A percentile compares a stretch with the other conserved stretches of the same genome.
These are phyloP conservation scores for Caenorhabditis sp. DNA, from an alignment of 2,888 invertebrate species.

Conservation along the genomic window DNA sequence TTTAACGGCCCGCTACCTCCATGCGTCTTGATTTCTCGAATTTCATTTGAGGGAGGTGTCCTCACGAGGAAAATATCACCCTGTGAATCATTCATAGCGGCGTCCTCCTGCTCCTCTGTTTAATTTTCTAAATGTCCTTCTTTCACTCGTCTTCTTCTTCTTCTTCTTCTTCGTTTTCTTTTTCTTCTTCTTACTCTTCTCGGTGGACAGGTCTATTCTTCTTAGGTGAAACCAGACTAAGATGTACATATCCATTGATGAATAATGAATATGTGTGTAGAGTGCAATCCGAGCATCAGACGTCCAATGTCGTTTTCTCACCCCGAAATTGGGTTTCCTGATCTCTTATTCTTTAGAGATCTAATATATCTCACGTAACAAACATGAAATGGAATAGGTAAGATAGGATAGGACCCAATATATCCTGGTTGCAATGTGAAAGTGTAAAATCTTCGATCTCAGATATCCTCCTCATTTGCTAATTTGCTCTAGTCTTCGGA, in stretches of 20 bases:
- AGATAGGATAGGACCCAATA: no score
- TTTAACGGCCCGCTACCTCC: slow-evolving; percentile 3
- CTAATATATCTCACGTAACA: slow-evolving; percentile 28
- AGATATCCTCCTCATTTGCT: slow-evolving; percentile 4
- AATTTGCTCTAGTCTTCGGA: background rate
- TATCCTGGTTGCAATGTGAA: slow-evolving; percentile 17
- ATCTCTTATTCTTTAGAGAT: slow-evolving; percentile 36
- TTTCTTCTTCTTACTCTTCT: no score
- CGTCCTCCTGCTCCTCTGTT: slow-evolving; percentile 9
- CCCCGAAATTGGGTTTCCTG: slow-evolving; percentile 27
- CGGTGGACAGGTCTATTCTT: slow-evolving; percentile 27
- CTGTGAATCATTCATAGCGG: slow-evolving; percentile 42
- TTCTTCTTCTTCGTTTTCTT: background rate
- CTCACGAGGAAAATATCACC: slow-evolving; percentile 37
- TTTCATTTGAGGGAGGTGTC: slow-evolving; percentile 21
- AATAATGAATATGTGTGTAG: slow-evolving; percentile 34
- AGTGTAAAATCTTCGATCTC: slow-evolving; percentile 10
- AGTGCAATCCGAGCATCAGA: slow-evolving; percentile 41
- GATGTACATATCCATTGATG: slow-evolving; percentile 17
- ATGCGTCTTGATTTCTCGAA: slow-evolving; percentile 30
- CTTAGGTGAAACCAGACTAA: slow-evolving; percentile 12
- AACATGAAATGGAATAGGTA: no score
- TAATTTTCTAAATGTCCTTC: slow-evolving; percentile 51
- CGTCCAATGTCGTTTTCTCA: background rate
- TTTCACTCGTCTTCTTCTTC: slow-evolving; percentile 3